Percentiles rank a stretch among this genome's conserved stretches.
Evolutionary conservation across 2,888 invertebrate genomes (phyloP).

Genomic region (Scaptomyza cyrtandrae): DNA sequence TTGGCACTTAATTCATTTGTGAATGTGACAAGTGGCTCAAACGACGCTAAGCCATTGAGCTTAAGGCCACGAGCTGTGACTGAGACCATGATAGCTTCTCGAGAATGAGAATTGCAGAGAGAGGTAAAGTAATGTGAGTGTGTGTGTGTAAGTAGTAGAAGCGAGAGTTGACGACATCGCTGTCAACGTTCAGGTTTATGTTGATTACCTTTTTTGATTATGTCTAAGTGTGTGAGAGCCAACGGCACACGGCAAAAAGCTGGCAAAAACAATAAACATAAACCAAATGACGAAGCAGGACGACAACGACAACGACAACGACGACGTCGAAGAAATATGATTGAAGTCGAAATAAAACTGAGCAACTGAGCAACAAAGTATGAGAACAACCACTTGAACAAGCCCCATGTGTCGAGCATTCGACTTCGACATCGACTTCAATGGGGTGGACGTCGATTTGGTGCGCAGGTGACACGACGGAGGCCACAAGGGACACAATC

Average conservation of each 20-base stretch:
- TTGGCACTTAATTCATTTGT: constrained; percentile 79
- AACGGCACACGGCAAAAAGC: constrained; percentile 74
- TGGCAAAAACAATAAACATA: constrained; percentile 78
- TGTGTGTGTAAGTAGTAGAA: constrained; percentile 12
- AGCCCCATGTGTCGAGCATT: constrained; percentile 65
- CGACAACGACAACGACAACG: constrained; percentile 20
- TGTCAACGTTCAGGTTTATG: constrained; percentile 78
- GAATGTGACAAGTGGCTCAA: constrained; percentile 72
- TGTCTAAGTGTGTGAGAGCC: constrained; percentile 65
- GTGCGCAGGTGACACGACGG: constrained; percentile 18
- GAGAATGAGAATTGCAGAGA: constrained; percentile 48
- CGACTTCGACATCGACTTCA: constrained; percentile 7
- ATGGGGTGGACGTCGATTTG: constrained; percentile 6
- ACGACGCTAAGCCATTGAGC: constrained; percentile 43
- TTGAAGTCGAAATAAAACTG: constrained; percentile 76
- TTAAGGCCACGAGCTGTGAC: constrained; percentile 44
- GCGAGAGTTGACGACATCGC: constrained; percentile 62
- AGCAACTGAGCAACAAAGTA: constrained; percentile 42
- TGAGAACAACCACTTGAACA: constrained; percentile 47
- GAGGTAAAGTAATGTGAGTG: constrained; percentile 17
- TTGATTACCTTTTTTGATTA: constrained; percentile 82
- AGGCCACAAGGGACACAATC: constrained; percentile 52
- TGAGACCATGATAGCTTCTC: constrained; percentile 18
- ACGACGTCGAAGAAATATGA: constrained; percentile 59
- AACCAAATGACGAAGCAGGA: constrained; percentile 64